Evolutionary conservation across 1,140 invertebrate genomes (phyloP), one percentile per base, ranked within the genome.

Genomic region (Papilio helenus): DNA sequence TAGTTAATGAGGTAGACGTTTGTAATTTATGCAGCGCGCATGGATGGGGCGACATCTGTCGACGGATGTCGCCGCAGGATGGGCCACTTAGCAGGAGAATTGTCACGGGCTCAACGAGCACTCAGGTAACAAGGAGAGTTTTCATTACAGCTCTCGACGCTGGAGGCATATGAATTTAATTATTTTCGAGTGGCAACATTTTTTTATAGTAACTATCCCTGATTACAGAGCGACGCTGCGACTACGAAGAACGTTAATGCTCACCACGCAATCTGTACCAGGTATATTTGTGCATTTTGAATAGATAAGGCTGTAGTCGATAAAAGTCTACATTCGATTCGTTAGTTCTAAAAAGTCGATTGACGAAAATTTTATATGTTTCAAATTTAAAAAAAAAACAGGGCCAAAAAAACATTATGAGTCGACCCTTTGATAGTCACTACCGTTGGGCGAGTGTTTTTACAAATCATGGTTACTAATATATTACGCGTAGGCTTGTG

Each of bases 51-150:
- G 46, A 76, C 80, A 26, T 65, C 82, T 79, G 82, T 87, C 58
- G 83, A 81, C 80, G 84, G 89, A 85, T 91, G 90, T 79, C 90
- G 89, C 61, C 79, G 82, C 49, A 85, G 82, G 83, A 86, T 89
- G 84, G 86, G 82, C 77, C 82, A 87, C 83, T 84, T 92, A 74
- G 78, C 84, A 20, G 83, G 79, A 20, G 84, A 84, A 79, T 81
- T 91, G 58, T 84, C 83, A 10, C 82, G 81, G 84, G 80, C 84
- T 14, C 84, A 92, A 80, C 84, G 88, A 81, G 81, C 85, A 80
- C 81, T 92, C 72, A 90, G 88, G 90, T 91, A 83, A 14, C 73
- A 39, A 79, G 39, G n/a, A 7, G 20, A 72, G 39, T 78, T 68
- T 76, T 39, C 65, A 46, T 44, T 61, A 51, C 46, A 76, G 71